Evolutionary conservation across 2,113 vertebrate genomes (phyloP), one percentile per base, ranked within the genome.

Genomic region (Chloroceryle aenea): DNA sequence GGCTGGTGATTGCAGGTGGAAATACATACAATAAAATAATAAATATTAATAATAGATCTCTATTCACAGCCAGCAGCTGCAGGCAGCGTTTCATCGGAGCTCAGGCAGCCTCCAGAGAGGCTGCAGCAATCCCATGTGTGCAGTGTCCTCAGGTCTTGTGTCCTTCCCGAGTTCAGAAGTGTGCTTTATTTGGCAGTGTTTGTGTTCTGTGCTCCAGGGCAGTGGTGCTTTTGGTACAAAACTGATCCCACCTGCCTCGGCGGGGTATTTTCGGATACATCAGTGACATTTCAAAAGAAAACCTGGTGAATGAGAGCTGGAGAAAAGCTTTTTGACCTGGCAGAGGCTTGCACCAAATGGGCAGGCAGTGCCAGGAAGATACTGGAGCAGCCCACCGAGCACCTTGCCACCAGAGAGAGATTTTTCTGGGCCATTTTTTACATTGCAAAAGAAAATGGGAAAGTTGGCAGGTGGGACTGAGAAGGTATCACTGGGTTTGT

Each of bases 291-390:
- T 76, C 48, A 27, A 82, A 64, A 85, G 74, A 66, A 76, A 69
- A 73, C 23, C 1, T 2, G 12, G 13, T 42, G 85, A 75, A 48
- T 32, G 50, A 62, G 52, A 67, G 26, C 81, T 72, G 81, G 34
- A 66, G 67, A 32, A 56, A 63, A 63, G 61, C 69, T 68, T 55
- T 45, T n/a, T 85, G 85, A 59, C 81, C 61, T 91, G 73, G 47
- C 77, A 74, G 69, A 42, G n/a, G 23, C 59, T 82, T 4, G 1
- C 34, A 40, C 38, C 56, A 73, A 59, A 45, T 16, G 52, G 59
- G 34, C 53, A 14, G 29, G 62, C 25, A 8, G 47, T 73, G 84
- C 55, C 32, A 56, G 71, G 10, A 2, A 36, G 45, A 68, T 48
- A 69, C 53, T 36, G 59, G 40, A 61, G 64, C 77, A 59, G 55